Evolutionary conservation across 2,113 vertebrate genomes (phyloP), one percentile per base, ranked within the genome.

Genomic region (Dolichallabes microphthalmus): DNA sequence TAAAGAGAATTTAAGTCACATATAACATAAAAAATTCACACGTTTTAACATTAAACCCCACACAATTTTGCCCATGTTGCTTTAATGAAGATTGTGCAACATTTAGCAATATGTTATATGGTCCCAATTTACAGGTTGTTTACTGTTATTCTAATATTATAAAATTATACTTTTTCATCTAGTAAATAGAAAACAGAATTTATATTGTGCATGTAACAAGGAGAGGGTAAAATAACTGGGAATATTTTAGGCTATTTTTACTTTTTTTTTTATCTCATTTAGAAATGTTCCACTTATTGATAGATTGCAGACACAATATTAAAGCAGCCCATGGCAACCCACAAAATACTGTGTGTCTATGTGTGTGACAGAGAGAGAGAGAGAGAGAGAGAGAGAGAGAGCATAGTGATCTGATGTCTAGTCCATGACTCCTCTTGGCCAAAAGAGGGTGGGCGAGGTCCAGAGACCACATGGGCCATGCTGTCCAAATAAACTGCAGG

Each of bases 401-500:
- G 25, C 50, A 50, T 45, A 35, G 32, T 68, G 77, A 88, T 57
- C 52, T 69, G 35, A n/a, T 53, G 58, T 81, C 35, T 45, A 61
- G 80, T 84, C 86, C 80, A 58, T 84, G 69, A 84, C 82, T 85
- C 53, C 30, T 85, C 66, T 64, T 66, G 71, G 82, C 84, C 53
- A 78, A 80, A 22, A 85, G 78, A 76, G 52, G 64, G 76, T 82
- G 45, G 82, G 50, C 2, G 57, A 82, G 73, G 74, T 83, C 61
- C 71, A 84, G 27, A 73, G 81, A 84, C 50, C 83, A 53, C 86
- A 85, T 57, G 55, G 20, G 35, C 52, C 69, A 71, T 0, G 32
- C 27, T 35, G 30, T 84, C 85, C 69, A 85, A 68, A 82, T 88
- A 78, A 87, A 88, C 82, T 86, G 85, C 88, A 90, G 85, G 92